A percentile compares a stretch with the other conserved stretches of the same genome.
Conservation (phyloP, 2,797 vertebrate genomes). For the Macropus fuliginosus region DNA sequence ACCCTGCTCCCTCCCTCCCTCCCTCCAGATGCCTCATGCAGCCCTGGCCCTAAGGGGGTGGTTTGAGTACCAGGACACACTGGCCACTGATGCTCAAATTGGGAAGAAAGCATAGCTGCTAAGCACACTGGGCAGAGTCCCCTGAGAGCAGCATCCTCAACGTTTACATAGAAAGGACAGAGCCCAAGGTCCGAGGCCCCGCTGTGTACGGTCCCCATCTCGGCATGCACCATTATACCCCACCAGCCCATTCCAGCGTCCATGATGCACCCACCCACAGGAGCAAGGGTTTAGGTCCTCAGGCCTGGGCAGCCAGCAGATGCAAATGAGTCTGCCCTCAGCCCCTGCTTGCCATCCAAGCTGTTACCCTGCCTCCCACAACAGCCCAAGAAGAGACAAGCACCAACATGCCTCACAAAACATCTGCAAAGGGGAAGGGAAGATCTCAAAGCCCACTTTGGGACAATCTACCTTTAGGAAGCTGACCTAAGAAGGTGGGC, state of each 20-base stretch:
- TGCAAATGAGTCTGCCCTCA: too few relatives aligned
- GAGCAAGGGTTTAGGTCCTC: neutral
- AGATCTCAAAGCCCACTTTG: neutral
- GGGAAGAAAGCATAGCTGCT: neutral
- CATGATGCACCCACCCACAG: rapidly evolving
- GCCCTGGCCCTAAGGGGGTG: too few relatives aligned
- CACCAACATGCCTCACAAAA: neutral
- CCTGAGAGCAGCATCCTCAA: neutral
- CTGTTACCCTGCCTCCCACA: neutral
- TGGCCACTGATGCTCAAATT: neutral
- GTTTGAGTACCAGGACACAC: too few relatives aligned
- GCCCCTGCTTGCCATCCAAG: neutral
- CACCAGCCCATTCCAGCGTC: too few relatives aligned
- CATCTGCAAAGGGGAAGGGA: neutral
- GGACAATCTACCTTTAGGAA: neutral
- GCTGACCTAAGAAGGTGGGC: neutral
- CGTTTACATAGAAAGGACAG: neutral
- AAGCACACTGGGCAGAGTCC: too few relatives aligned
- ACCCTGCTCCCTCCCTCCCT: neutral
- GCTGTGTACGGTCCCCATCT: too few relatives aligned
- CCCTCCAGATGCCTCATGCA: neutral
- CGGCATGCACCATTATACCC: too few relatives aligned
- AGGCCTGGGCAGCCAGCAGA: neutral
- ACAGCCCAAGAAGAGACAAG: neutral
- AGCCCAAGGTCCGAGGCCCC: neutral